These are phyloP conservation scores for Camptogramma bilineatum DNA, from an alignment of 2,888 invertebrate species.

Conservation along the genomic window DNA sequence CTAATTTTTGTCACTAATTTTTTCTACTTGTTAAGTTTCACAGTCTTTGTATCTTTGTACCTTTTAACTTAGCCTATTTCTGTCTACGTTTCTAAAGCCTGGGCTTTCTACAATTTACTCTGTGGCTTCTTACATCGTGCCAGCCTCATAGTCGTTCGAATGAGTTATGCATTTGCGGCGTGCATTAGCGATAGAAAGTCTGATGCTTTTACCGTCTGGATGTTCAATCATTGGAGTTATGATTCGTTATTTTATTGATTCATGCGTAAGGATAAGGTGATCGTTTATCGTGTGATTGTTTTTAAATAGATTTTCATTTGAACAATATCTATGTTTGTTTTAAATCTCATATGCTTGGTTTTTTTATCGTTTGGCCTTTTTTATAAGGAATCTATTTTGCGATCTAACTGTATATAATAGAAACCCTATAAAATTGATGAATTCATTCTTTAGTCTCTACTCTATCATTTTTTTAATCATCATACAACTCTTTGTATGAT, in stretches of 20 bases:
- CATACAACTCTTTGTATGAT: no score
- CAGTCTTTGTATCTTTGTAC: no score
- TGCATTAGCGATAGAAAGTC: constrained; percentile 43
- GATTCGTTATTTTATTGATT: constrained; percentile 32
- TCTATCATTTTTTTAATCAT: no score
- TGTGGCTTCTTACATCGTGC: constrained; percentile 24
- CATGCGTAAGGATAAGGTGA: constrained; percentile 4
- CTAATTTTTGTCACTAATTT: no score
- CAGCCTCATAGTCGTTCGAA: constrained; percentile 22
- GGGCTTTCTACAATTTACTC: constrained; percentile 14
- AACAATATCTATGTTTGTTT: background rate
- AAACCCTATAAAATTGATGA: no score
- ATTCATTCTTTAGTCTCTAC: no score
- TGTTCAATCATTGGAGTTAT: constrained; percentile 36
- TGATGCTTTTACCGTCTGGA: constrained; percentile 38
- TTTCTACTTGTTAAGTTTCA: no score
- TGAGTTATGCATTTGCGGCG: constrained; percentile 37
- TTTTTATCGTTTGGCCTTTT: no score
- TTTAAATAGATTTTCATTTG: background rate
- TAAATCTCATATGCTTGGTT: no score
- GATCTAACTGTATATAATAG: no score
- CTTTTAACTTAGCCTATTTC: background rate
- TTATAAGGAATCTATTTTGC: no score
- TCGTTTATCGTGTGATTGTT: background rate
- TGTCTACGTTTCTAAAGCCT: background rate